Base-by-base conservation (phyloP, 2,888 invertebrate genomes). In the Platypus cylindrus region DNA sequence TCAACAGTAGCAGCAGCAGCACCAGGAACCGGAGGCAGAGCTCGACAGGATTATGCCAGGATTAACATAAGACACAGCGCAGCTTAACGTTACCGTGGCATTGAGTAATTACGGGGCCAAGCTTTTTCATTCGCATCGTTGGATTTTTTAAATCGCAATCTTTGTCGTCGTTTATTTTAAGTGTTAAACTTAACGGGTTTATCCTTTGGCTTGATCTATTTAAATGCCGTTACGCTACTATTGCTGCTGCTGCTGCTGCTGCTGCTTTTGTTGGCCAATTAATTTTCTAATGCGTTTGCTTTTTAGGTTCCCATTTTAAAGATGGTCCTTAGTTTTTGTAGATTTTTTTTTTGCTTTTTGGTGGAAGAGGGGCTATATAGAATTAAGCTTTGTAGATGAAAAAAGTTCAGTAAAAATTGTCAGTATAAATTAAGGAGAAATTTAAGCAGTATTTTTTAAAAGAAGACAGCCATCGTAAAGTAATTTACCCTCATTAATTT, bases 41-140 rank as follows among this genome's bases (percentile, higher is more conserved):
- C 32, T 28, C 40, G 56, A 56, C 55, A 55, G 59, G 60, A 61
- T 60, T 61, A 60, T 55, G 50, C 56, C 56, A 50, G 54, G 61
- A 61, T 61, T 61, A 60, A 61, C 60, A 60, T 60, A 61, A 61
- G 61, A 60, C 60, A 60, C 60, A 58, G 58, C 58, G 50, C 52
- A 52, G 60, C 60, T 61, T 60, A 59, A 52, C 56, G 54, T 58
- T 55, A 53, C 53, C 50, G 45, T 59, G 61, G 61, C 60, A 60
- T 53, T 61, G 61, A 61, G 56, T 61, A 60, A 61, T 61, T 60
- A 54, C 54, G 42, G 44, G 43, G n/a, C n/a, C n/a, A 41, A 48
- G 49, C 45, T 54, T 58, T 57, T 57, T 57, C 53, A 49, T 49
- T 48, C 41, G 36, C 47, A 44, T 39, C 41, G 45, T 27, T 32